Base-by-base conservation (phyloP, 2,797 vertebrate genomes). In the Geotria australis region DNA sequence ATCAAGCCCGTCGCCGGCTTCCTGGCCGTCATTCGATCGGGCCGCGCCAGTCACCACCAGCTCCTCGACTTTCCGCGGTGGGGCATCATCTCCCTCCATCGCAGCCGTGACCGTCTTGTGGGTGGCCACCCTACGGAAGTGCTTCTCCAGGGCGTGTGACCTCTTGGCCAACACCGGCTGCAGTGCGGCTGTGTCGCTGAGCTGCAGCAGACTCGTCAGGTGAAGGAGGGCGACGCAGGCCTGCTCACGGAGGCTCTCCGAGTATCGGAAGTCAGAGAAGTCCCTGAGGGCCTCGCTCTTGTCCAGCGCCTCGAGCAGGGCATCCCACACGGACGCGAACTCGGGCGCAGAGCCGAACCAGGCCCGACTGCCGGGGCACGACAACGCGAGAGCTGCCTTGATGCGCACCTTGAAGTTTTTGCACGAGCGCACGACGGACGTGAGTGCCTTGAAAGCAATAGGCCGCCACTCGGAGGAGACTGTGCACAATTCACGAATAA, bases 341-440 rank as follows among this genome's bases (percentile, higher is more conserved):
- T 79, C 79, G 57, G 70, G 62, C 0, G 61, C 49, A 46, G 77
- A 71, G 3, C 91, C 89, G 0, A 93, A 98, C 63, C 70, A 72
- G 1, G 67, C 57, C 53, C 89, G 79, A 55, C 2, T 66, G 57
- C 66, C 15, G 0, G 89, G 88, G 47, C 81, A 61, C 0, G 85
- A 71, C 55, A 98, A 77, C 2, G 91, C 86, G 1, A 79, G 74
- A 0, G 88, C 86, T 0, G 91, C 89, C 60, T 88, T 81, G 70
- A 96, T 94, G 11, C 86, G 77, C 15, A 96, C 88, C 67, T 95
- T 96, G 64, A 93, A 94, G 70, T 96, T 94, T 66, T 83, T 88
- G 67, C 89, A 95, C 24, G 83, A 84, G 2, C 76, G 81, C 56
- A 98, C 83, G 1, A 83, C 85, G 0, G 74, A 69, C 8, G 80